Evolutionary conservation across 2,113 vertebrate species (phyloP).

Genomic region (Pandion haliaetus): DNA sequence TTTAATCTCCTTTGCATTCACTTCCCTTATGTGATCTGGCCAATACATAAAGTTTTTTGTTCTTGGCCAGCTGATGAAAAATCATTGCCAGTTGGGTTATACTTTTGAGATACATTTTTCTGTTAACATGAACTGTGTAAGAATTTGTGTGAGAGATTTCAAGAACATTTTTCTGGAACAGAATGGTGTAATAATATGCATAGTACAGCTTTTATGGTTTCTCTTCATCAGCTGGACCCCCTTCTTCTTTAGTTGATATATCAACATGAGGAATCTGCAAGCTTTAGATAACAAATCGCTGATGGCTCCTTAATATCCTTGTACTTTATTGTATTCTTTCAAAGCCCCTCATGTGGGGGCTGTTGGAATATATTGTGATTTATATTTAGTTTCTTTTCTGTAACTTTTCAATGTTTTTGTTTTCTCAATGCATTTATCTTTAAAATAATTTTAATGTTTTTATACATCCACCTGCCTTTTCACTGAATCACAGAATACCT

Average conservation of each 20-base stretch:
- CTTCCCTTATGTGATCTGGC: background rate
- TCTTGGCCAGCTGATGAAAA: background rate
- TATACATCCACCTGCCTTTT: background rate
- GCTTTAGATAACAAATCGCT: background rate
- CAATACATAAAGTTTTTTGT: background rate
- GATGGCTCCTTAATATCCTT: background rate
- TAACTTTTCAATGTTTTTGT: background rate
- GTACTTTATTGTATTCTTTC: background rate
- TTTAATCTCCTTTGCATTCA: background rate
- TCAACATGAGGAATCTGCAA: background rate
- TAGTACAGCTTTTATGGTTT: background rate
- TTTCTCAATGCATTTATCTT: background rate
- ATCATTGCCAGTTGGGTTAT: background rate
- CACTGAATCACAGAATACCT: background rate
- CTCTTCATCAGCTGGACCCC: background rate
- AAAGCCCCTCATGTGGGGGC: background rate
- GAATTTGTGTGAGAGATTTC: background rate
- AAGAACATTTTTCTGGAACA: background rate
- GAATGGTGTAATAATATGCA: background rate
- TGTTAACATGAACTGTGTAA: background rate
- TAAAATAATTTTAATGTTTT: background rate
- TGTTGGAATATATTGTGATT: background rate
- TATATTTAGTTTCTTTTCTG: background rate
- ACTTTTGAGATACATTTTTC: background rate
- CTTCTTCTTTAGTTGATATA: background rate